Evolutionary conservation across 2,113 vertebrate species (phyloP).

Genomic region (Semicossyphus pulcher): DNA sequence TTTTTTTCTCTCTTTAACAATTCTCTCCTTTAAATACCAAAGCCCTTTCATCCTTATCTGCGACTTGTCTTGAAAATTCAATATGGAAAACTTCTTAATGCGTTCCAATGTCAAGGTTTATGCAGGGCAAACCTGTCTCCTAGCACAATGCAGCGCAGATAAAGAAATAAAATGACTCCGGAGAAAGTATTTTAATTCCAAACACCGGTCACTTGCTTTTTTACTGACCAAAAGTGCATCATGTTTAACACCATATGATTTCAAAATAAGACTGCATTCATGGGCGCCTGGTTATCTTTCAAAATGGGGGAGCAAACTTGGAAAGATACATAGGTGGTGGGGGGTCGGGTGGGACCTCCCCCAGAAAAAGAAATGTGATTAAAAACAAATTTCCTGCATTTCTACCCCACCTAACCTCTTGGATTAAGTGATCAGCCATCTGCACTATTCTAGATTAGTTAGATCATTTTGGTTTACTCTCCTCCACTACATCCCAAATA

Average conservation of each 20-base stretch:
- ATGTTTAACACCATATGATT: slow-evolving; percentile 11
- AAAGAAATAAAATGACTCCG: slow-evolving; percentile 37
- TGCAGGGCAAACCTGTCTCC: slow-evolving; percentile 41
- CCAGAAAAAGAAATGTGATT: too few species aligned
- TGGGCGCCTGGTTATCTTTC: too few species aligned
- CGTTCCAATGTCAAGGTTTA: slow-evolving; percentile 49
- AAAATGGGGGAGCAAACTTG: too few species aligned
- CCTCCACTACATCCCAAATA: too few species aligned
- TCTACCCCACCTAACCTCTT: too few species aligned
- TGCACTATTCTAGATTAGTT: too few species aligned
- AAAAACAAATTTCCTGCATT: too few species aligned
- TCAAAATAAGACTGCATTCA: too few species aligned
- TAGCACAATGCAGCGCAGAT: slow-evolving; percentile 32
- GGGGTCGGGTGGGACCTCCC: too few species aligned
- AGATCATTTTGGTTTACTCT: too few species aligned
- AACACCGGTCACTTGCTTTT: slow-evolving; percentile 1
- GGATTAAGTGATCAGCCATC: too few species aligned
- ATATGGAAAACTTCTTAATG: slow-evolving; percentile 46
- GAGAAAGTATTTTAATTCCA: slow-evolving; percentile 28
- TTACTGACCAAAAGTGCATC: background rate
- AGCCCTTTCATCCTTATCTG: slow-evolving; percentile 63
- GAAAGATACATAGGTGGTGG: too few species aligned
- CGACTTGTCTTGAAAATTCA: slow-evolving; percentile 50
- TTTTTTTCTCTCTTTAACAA: slow-evolving; percentile 60
- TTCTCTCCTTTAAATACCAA: slow-evolving; percentile 59